Evolutionary conservation across 1,140 invertebrate species (phyloP), one percentile per base, ranked within the genome.

Genomic region (Drosophila repleta): DNA sequence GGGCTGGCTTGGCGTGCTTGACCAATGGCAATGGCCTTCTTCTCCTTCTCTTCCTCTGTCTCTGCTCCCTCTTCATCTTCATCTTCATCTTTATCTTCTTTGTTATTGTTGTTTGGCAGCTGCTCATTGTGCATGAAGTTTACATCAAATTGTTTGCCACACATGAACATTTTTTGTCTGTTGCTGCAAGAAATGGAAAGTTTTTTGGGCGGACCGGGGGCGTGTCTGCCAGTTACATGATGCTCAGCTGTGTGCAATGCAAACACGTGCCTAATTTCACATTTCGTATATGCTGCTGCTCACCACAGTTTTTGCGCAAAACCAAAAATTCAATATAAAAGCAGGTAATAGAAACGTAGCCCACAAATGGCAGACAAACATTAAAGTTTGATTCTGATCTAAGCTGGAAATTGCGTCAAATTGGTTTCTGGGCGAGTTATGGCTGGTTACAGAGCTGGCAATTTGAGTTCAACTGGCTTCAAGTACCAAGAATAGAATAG

Each of bases 81-180:
- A n/a, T n/a, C n/a, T n/a, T n/a, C 35, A n/a, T n/a, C n/a, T n/a
- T n/a, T n/a, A n/a, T n/a, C 39, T 17, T 15, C 39, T 17, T 17
- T 2, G 2, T 8, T 5, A 5, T 17, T 41, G 39, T 67, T 83
- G 74, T 35, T 45, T 60, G 20, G 55, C 13, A 37, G 51, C 26
- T 85, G 81, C 63, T 85, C 83, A 85, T 65, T 75, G 78, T 82
- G 74, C 82, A 85, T 87, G 82, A 85, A 87, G 82, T 76, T 85
- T 68, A 87, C 82, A 85, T 66, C 69, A 70, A 68, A 66, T 79
- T 77, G 68, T 46, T 37, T 87, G 62, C 65, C 65, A 55, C 32
- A 56, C 35, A 35, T 65, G 17, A 10, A 15, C 24, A 15, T 53
- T 43, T 55, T 29, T 13, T 5, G 41, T 11, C 4, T 26, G 4